These are phyloP conservation scores for Lasioglossum lativentre DNA, from an alignment of 2,888 invertebrate genomes.

Conservation along the genomic window DNA sequence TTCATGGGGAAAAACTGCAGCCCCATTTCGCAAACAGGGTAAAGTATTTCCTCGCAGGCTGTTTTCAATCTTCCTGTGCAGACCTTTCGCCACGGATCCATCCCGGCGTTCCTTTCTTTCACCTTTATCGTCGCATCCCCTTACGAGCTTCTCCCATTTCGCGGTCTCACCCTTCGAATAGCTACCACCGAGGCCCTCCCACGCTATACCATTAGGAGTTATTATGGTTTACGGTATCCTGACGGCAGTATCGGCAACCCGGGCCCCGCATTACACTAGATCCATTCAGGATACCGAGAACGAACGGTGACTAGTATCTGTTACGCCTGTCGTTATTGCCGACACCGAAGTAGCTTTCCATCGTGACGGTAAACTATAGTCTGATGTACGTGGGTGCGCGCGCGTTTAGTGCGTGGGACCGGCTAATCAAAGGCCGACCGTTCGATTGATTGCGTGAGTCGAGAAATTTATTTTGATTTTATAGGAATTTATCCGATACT, in stretches of 20 bases:
- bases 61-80: slow-evolving; percentile 15
- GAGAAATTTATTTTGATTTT: background rate
- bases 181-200: background rate
- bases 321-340: slow-evolving; percentile 50
- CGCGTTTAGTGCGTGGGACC: background rate
- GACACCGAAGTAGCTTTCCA: slow-evolving; percentile 30
- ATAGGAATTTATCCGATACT: background rate
- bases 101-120: background rate
- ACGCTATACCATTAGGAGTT: slow-evolving; percentile 42
- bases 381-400: background rate
- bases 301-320: slow-evolving; percentile 55
- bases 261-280: slow-evolving; percentile 40
- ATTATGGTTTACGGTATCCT: slow-evolving; percentile 50
- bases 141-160: slow-evolving; percentile 26
- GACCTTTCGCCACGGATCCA: background rate
- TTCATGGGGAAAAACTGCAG: slow-evolving; percentile 18
- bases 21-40: background rate
- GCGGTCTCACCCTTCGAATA: slow-evolving; percentile 24
- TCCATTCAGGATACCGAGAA: slow-evolving; percentile 37
- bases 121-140: slow-evolving; percentile 33
- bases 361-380: slow-evolving; percentile 29
- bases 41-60: slow-evolving; percentile 19
- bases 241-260: slow-evolving; percentile 31
- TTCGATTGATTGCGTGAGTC: background rate
- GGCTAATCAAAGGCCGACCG: background rate